Conservation (phyloP, 2,888 invertebrate species). For the Tetheella fluctuosa region DNA sequence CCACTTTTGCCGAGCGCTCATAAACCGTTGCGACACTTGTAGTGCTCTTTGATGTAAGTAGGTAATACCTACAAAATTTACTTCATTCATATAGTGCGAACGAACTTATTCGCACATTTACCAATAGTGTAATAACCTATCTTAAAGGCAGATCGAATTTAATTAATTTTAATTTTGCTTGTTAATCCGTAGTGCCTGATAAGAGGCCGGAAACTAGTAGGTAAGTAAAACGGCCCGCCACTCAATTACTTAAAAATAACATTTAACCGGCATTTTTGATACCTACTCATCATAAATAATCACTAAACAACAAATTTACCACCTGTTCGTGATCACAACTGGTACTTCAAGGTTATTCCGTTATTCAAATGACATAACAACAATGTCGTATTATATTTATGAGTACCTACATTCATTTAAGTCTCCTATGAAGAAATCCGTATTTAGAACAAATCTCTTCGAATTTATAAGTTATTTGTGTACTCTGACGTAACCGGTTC, state of each 20-base stretch:
- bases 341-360: constrained; percentile 34
- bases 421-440: neutral
- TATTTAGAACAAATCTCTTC: constrained; percentile 4
- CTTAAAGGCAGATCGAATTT: neutral
- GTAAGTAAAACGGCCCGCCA: too few species aligned
- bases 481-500: constrained; percentile 4
- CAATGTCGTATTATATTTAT: constrained; percentile 15
- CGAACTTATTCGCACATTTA: neutral
- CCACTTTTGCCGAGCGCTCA: too few species aligned
- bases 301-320: constrained; percentile 10
- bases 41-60: neutral
- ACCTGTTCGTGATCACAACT: constrained; percentile 16
- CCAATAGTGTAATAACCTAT: too few species aligned
- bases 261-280: neutral
- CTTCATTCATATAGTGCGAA: neutral
- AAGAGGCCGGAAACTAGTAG: neutral
- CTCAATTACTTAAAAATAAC: too few species aligned
- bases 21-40: too few species aligned
- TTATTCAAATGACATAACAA: constrained; percentile 36
- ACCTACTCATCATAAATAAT: constrained; percentile 9
- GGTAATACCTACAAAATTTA: neutral
- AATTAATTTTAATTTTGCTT: neutral
- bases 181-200: neutral
- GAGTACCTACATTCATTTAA: neutral
- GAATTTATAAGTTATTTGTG: neutral